Evolutionary conservation across 2,113 vertebrate genomes (phyloP), one percentile per base, ranked within the genome.

Genomic region (Entosphenus tridentatus): DNA sequence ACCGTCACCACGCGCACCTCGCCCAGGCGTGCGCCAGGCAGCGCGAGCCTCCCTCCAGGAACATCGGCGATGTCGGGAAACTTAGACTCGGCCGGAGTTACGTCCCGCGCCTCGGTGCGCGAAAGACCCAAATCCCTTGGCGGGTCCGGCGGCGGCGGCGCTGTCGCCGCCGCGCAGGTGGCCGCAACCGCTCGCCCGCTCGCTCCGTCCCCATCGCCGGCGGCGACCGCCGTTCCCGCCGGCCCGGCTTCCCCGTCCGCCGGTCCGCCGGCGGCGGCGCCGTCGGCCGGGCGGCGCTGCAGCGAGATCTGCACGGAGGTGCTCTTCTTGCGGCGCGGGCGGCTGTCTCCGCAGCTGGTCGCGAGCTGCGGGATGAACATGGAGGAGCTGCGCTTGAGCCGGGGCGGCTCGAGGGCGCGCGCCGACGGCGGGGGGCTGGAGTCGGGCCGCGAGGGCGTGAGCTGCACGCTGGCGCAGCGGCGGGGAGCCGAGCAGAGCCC

Each of bases 221-320:
- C 70, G 56, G 68, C 2, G 56, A 65, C 68, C 71, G 72, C 55
- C 72, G 75, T 73, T 1, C 70, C 69, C 71, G 73, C 0, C 2
- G 78, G 76, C 55, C 77, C 79, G 8, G 12, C 57, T 1, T 74
- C 11, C 65, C 73, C 73, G 57, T 69, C 69, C 1, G 71, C 69
- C 68, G 69, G 72, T n/a, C 70, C 73, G 54, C 77, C 68, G 12
- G 72, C 79, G 12, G 72, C 79, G 68, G 76, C 81, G 55, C 78
- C 80, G 67, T 72, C 72, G 57, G 73, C 71, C 72, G 78, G 82
- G 72, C 80, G 77, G 8, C 86, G 79, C 74, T 87, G 87, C 69
- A 97, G 76, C 2, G 85, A 86, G 75, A 95, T 89, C 77, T 87
- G 87, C 68, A 97, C 71, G 0, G 79, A 81, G 62, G 84, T 81